phyloP scores from a whole-genome alignment of 37 sponge, comb jelly and placozoan genomes.

The Halichondria panicea region DNA sequence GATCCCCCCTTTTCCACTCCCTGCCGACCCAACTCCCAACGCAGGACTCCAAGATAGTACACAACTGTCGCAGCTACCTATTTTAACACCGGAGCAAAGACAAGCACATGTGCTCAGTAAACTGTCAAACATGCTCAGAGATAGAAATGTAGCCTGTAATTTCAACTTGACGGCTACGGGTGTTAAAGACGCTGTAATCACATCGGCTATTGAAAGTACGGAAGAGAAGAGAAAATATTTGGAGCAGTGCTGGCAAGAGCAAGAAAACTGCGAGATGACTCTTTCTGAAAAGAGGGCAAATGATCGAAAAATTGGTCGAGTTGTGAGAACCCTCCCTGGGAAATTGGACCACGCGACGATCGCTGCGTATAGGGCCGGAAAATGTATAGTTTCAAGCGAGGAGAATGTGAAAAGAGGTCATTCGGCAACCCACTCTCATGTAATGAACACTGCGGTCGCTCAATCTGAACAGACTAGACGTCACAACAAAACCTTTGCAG shows the following conservation, averaged over 20 bases:
- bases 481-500: neutral
- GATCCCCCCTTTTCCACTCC: neutral
- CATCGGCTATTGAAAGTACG: conserved; percentile 41
- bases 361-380: conserved; percentile 59
- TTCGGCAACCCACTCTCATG: conserved; percentile 20
- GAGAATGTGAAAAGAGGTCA: neutral
- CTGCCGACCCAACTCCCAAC: neutral
- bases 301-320: conserved; percentile 34
- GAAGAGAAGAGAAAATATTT: conserved; percentile 64
- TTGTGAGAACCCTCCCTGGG: conserved; percentile 56
- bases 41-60: neutral
- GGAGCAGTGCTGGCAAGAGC: conserved; percentile 38
- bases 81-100: conserved; percentile 42
- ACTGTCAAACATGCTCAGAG: conserved; percentile 25
- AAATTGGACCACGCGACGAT: conserved; percentile 86
- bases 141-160: neutral
- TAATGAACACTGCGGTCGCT: conserved; percentile 1
- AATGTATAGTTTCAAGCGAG: neutral
- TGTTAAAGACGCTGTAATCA: conserved; percentile 42
- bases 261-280: conserved; percentile 15
- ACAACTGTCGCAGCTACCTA: conserved; percentile 4
- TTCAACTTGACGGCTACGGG: conserved; percentile 8
- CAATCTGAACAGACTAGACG: neutral
- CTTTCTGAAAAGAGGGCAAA: conserved; percentile 33
- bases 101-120: conserved; percentile 8